These are phyloP conservation scores for Callipepla squamata DNA, from an alignment of 2,113 vertebrate species.

Conservation along the genomic window DNA sequence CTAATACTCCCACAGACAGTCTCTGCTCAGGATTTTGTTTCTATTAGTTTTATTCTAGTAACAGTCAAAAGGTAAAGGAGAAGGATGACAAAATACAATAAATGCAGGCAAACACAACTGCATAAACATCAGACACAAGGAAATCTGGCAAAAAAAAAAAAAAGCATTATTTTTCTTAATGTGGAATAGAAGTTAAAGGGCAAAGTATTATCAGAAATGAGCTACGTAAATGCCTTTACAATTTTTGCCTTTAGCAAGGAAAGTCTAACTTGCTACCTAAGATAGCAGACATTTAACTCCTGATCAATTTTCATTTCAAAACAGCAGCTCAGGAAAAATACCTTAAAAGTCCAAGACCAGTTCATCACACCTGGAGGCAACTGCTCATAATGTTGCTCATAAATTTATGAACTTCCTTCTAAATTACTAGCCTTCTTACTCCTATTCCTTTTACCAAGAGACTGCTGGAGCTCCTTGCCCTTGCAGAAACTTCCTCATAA, in stretches of 20 bases:
- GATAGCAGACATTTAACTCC: not conserved
- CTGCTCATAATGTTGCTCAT: not conserved
- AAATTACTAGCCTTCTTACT: not conserved
- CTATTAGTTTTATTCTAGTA: not conserved
- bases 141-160: not conserved
- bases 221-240: not conserved
- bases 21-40: not conserved
- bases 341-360: not conserved
- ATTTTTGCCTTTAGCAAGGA: not conserved
- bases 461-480: not conserved
- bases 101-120: not conserved
- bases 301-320: not conserved
- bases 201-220: not conserved
- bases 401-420: constrained; percentile 14
- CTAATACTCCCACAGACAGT: not conserved
- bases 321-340: not conserved
- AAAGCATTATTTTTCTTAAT: not conserved
- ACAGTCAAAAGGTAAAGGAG: not conserved
- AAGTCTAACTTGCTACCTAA: not conserved
- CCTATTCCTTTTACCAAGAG: not conserved
- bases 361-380: not conserved
- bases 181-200: not conserved
- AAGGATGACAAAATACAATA: not conserved
- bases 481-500: constrained; percentile 2
- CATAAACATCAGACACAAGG: not conserved